Conservation (phyloP, 2,888 invertebrate genomes). For the Acleris laterana region DNA sequence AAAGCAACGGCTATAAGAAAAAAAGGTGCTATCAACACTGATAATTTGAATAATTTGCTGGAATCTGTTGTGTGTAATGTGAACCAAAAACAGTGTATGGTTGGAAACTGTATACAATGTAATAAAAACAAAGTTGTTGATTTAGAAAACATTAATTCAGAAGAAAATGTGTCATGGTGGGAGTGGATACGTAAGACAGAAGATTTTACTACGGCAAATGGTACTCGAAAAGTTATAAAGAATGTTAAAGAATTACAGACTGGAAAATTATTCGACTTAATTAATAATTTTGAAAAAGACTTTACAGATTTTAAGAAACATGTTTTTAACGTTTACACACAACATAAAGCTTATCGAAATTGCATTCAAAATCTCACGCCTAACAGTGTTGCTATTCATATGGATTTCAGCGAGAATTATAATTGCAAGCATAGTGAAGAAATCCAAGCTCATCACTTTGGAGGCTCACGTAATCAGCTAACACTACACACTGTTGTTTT, state of each 20-base stretch:
- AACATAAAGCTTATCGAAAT: conserved; percentile 7
- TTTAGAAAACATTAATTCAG: conserved; percentile 10
- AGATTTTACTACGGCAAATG: neutral
- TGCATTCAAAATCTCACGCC: neutral
- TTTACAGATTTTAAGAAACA: conserved; percentile 8
- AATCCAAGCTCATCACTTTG: too few relatives aligned
- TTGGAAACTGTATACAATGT: conserved; percentile 6
- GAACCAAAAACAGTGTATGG: conserved; percentile 6
- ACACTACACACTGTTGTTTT: too few relatives aligned
- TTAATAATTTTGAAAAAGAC: conserved; percentile 10
- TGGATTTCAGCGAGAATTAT: too few relatives aligned
- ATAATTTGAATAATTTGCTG: conserved; percentile 4
- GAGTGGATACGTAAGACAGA: conserved; percentile 11
- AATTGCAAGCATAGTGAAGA: too few relatives aligned
- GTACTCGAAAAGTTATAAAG: conserved; percentile 9
- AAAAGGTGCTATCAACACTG: conserved; percentile 17
- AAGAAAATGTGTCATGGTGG: conserved; percentile 11
- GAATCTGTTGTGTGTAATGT: conserved; percentile 13
- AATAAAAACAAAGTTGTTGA: conserved; percentile 4
- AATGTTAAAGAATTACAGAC: conserved; percentile 12
- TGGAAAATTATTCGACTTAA: conserved; percentile 8
- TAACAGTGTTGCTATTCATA: too few relatives aligned
- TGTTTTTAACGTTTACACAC: conserved; percentile 10
- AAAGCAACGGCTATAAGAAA: conserved; percentile 29
- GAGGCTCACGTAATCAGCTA: too few relatives aligned